Conservation (phyloP, 2,113 vertebrate species). For the Vulpes vulpes region DNA sequence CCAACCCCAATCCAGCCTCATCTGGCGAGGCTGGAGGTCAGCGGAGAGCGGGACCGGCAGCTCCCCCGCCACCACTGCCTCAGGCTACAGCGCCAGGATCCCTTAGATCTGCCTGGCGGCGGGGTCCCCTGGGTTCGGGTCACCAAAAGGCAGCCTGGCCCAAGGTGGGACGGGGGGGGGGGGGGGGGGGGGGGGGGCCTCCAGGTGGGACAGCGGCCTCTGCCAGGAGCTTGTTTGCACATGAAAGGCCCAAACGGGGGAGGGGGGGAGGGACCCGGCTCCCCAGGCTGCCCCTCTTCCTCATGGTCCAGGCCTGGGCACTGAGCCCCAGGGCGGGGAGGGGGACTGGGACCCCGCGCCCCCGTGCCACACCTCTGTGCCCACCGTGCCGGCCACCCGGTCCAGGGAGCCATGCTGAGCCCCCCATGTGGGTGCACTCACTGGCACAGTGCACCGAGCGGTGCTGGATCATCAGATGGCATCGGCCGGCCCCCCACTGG, state of each 20-base stretch:
- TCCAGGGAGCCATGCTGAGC: accelerated
- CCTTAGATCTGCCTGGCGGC: slow-evolving; percentile 89
- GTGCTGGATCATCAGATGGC: background rate
- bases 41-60: background rate
- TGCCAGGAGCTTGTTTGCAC: slow-evolving; percentile 90
- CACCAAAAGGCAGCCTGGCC: slow-evolving; percentile 90
- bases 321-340: slow-evolving; percentile 70
- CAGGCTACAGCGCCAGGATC: slow-evolving; percentile 90
- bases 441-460: background rate
- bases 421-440: background rate
- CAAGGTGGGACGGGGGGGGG: background rate
- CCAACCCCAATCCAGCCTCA: background rate
- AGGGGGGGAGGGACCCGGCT: background rate
- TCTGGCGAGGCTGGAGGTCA: slow-evolving; percentile 24
- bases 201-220: background rate
- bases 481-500: accelerated
- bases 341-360: background rate
- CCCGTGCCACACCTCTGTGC: background rate
- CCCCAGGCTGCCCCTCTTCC: background rate
- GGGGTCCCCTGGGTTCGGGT: slow-evolving; percentile 86
- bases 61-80: slow-evolving; percentile 86
- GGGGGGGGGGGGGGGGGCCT: background rate
- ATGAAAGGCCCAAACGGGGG: slow-evolving; percentile 88
- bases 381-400: background rate
- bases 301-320: background rate